Evolutionary conservation across 2,888 invertebrate genomes (phyloP), one percentile per base, ranked within the genome.

Genomic region (Artemia sinica): DNA sequence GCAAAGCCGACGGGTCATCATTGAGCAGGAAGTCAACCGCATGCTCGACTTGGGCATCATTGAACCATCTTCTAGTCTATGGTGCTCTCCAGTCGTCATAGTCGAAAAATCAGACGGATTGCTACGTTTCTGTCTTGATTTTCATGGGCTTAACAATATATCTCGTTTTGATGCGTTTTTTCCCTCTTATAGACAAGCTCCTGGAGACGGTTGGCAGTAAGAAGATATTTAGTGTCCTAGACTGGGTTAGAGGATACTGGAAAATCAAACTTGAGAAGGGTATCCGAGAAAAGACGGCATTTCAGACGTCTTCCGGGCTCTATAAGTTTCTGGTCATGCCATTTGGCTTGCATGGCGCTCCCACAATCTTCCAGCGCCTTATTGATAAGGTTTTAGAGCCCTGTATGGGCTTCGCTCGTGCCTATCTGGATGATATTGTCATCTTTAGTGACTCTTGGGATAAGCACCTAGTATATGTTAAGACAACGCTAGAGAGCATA

Each of bases 291-390:
- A 74, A 75, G 66, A 79, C 77, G 0, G 75, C 76, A 0, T 77
- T 78, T 68, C 74, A 76, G 0, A 79, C 77, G 0, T 75, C 75
- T 0, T 75, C 76, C 65, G 77, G 78, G 0, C 74, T 77, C 13
- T 78, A 72, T 66, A 75, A 78, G 70, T 78, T 75, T 68, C 73
- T 75, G 14, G n/a, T n/a, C n/a, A n/a, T n/a, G 72, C 72, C 76
- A 2, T 78, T 77, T 70, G 77, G 76, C 58, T n/a, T 58, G 14
- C 58, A 58, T 58, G 8, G 58, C 8, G 6, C 58, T 9, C 58
- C 9, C 8, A 72, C 75, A 1, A 74, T 75, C 0, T 79, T 77
- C 69, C 77, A 78, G 67, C 70, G 75, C 49, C 73, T 76, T 69
- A 76, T 76, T 67, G 74, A 76, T 66, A 70, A 72, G 41, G 72